These are phyloP conservation scores for Cistogaster globosa DNA, from an alignment of 2,888 invertebrate genomes.

Conservation along the genomic window DNA sequence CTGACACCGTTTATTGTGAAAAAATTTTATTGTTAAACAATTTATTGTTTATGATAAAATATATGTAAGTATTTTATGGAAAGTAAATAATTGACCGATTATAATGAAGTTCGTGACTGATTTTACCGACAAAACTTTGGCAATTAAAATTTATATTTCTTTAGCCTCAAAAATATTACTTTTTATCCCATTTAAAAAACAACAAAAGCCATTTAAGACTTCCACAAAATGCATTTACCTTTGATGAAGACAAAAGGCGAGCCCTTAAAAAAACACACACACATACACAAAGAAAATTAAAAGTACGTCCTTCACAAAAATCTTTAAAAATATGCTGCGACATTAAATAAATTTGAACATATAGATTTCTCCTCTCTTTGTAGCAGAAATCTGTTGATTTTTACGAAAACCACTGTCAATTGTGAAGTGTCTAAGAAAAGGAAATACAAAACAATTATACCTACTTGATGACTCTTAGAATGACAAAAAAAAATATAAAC, in stretches of 20 bases:
- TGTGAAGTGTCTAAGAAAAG: not conserved
- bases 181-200: not conserved
- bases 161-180: not conserved
- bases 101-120: no score
- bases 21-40: no score
- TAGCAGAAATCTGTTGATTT: not conserved
- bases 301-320: conserved; percentile 53
- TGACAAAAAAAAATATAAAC: not conserved
- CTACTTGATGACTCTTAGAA: not conserved
- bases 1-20: no score
- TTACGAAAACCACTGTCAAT: not conserved
- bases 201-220: conserved; percentile 12
- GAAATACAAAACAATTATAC: not conserved
- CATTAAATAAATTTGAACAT: no score
- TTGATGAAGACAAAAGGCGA: not conserved
- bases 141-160: no score
- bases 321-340: conserved; percentile 1
- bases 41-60: no score
- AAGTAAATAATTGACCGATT: no score
- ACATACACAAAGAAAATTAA: not conserved
- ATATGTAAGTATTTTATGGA: no score
- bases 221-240: conserved; percentile 26
- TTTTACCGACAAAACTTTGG: no score
- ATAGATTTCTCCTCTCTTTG: not conserved
- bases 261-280: not conserved